A percentile compares a stretch with the other conserved stretches of the same genome.
Conservation (phyloP, 2,113 vertebrate species). For the Sterrhoptilus dennistouni region DNA sequence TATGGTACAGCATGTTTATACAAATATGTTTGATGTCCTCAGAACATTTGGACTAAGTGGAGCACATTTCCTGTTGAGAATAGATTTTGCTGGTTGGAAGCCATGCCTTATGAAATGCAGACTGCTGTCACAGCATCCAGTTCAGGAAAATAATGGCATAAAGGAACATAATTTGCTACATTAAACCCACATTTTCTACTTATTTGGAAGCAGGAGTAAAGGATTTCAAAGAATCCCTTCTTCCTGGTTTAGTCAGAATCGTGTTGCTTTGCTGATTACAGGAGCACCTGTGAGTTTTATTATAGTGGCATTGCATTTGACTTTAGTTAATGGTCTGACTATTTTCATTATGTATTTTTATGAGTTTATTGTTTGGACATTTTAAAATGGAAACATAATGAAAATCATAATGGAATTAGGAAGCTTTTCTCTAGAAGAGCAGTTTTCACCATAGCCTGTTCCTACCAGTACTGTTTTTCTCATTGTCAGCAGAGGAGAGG, state of each 20-base stretch:
- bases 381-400: slow-evolving; percentile 62
- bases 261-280: neutral
- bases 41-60: slow-evolving; percentile 20
- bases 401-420: slow-evolving; percentile 57
- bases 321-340: slow-evolving; percentile 43
- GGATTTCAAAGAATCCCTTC: neutral
- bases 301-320: neutral
- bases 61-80: slow-evolving; percentile 32
- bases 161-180: slow-evolving; percentile 1
- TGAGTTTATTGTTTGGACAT: slow-evolving; percentile 56
- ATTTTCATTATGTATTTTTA: slow-evolving; percentile 60
- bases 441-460: neutral
- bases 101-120: neutral
- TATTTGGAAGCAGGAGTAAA: neutral
- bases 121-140: neutral
- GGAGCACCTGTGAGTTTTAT: neutral
- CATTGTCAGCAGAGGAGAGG: neutral
- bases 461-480: neutral
- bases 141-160: neutral
- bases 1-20: slow-evolving; percentile 13
- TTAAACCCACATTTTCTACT: slow-evolving; percentile 20
- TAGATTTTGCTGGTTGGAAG: slow-evolving; percentile 29
- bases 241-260: neutral
- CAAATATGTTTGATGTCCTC: slow-evolving; percentile 8
- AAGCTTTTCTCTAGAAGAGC: slow-evolving; percentile 51